Conservation (phyloP, 2,797 vertebrate genomes). For the Typhlichthys eigenmanni region DNA sequence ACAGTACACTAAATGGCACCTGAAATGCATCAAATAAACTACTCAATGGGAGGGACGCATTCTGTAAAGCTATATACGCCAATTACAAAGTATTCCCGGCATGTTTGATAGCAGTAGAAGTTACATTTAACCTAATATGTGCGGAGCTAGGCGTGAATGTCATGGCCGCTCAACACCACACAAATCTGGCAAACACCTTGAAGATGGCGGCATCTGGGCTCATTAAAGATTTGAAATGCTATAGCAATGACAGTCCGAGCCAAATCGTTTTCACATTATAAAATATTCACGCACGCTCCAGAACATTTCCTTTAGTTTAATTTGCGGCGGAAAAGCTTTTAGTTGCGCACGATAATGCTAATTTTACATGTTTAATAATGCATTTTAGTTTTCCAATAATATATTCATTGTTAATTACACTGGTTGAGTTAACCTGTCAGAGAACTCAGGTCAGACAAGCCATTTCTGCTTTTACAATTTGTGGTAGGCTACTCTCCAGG, state of each 20-base stretch:
- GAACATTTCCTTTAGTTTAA: background rate
- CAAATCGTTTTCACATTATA: background rate
- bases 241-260: slow-evolving; percentile 6
- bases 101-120: slow-evolving; percentile 25
- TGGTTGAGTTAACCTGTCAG: slow-evolving; percentile 25
- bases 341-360: slow-evolving; percentile 32
- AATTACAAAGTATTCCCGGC: slow-evolving; percentile 35
- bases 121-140: slow-evolving; percentile 35
- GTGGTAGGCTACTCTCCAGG: slow-evolving; percentile 19
- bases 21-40: slow-evolving; percentile 49
- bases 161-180: slow-evolving; percentile 3
- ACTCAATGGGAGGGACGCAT: slow-evolving; percentile 11
- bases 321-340: slow-evolving; percentile 2
- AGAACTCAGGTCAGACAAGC: slow-evolving; percentile 40
- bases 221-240: background rate
- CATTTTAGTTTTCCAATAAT: slow-evolving; percentile 1
- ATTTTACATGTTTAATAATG: slow-evolving; percentile 30
- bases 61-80: slow-evolving; percentile 24
- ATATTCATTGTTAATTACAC: slow-evolving; percentile 17
- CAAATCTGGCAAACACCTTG: slow-evolving; percentile 3
- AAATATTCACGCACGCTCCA: slow-evolving; percentile 2
- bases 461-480: slow-evolving; percentile 33
- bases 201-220: slow-evolving; percentile 1
- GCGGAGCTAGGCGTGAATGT: slow-evolving; percentile 7
- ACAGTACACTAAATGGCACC: slow-evolving; percentile 48